Evolutionary conservation across 1,140 invertebrate genomes (phyloP).

Genomic region (Triops cancriformis): DNA sequence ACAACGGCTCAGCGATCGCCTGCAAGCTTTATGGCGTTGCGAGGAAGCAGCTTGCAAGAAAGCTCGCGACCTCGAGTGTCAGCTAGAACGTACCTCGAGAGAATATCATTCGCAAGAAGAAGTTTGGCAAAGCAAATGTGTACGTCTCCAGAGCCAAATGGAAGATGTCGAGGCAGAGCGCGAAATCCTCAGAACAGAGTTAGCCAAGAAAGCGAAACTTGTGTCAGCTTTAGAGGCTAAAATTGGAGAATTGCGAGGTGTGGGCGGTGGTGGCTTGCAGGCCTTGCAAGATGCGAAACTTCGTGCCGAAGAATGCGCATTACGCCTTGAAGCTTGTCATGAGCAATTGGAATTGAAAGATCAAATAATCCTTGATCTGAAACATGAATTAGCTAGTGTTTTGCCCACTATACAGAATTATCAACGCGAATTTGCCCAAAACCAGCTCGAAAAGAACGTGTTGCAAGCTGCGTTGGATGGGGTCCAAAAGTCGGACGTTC

Average conservation of each 20-base stretch:
- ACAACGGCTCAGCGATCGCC: not conserved
- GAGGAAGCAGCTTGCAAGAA: not conserved
- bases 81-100: not conserved
- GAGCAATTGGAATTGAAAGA: not conserved
- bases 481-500: not conserved
- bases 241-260: not conserved
- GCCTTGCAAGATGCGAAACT: not conserved
- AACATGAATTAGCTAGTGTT: not conserved
- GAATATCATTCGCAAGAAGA: not conserved
- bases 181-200: not conserved
- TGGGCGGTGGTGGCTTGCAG: not conserved
- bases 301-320: not conserved
- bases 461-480: not conserved
- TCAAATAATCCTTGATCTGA: not conserved
- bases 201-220: not conserved
- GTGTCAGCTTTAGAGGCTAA: not conserved
- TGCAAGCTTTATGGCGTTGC: not conserved
- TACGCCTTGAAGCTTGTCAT: not conserved
- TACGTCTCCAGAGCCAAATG: not conserved
- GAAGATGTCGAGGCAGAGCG: not conserved
- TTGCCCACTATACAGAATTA: constrained; percentile 2
- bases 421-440: not conserved
- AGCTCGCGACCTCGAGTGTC: not conserved
- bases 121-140: not conserved
- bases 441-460: not conserved